phyloP scores from a whole-genome alignment of 2,113 vertebrate species.

The Hypanus sabinus region DNA sequence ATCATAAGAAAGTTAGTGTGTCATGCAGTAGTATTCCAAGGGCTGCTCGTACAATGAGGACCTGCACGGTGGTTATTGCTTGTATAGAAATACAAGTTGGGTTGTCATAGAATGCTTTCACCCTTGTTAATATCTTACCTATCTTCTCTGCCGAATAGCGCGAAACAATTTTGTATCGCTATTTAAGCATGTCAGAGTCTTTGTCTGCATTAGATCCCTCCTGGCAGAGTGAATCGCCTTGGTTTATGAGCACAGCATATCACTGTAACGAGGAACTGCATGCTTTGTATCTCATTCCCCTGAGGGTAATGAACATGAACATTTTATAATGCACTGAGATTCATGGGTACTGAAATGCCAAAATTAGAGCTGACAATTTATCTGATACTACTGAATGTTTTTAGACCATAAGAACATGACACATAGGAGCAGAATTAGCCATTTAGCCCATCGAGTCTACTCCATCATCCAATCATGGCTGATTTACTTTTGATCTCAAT shows the following conservation, averaged over 20 bases:
- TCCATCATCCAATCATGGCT: no score
- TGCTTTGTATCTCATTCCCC: background rate
- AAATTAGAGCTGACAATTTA: background rate
- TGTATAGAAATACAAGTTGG: background rate
- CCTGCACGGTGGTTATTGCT: background rate
- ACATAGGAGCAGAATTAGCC: no score
- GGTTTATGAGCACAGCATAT: background rate
- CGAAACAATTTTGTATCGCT: background rate
- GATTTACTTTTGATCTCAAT: no score
- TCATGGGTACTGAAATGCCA: background rate
- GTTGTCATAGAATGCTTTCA: background rate
- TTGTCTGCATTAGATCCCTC: background rate
- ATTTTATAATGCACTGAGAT: background rate
- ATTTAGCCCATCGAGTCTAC: no score
- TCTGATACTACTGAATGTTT: background rate
- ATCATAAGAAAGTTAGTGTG: background rate
- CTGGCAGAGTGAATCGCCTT: background rate
- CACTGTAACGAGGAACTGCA: background rate
- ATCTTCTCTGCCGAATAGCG: background rate
- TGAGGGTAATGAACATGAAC: background rate
- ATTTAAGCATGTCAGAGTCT: background rate
- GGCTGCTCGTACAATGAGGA: background rate
- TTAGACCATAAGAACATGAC: background rate
- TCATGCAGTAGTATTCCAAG: background rate
- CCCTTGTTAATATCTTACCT: background rate